Base-by-base conservation (phyloP, 2,113 vertebrate species). In the Opisthocomus hoazin region DNA sequence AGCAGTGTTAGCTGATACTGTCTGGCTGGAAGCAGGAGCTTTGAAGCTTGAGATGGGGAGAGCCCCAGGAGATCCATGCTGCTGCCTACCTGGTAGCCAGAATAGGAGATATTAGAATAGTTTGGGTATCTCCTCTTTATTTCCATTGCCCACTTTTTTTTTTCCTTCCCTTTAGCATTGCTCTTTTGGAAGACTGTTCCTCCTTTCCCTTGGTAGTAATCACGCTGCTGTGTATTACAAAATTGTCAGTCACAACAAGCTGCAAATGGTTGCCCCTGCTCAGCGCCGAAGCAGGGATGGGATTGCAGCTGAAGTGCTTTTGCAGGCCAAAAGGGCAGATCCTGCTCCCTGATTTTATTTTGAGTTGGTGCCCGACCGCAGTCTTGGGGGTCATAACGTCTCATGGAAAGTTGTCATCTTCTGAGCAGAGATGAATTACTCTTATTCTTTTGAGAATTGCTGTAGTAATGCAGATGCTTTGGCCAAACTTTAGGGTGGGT, bases 1-100 rank as follows among this genome's bases (percentile, higher is more conserved):
- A 51, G 50, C 43, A 36, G 6, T 5, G 48, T 24, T 26, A 30
- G 54, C 76, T 87, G 79, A 7, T 60, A 8, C 37, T 86, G 88
- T 14, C 51, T 86, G 88, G 16, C 51, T 95, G 79, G 24, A 57
- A 94, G 87, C 66, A 43, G 65, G n/a, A 73, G 54, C 73, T 92
- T 85, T 80, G 88, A 80, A 91, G 23, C n/a, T 50, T 58, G 45
- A 46, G 84, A 15, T 11, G 24, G n/a, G 51, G 70, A 82, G 34
- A 77, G 36, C n/a, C 63, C 54, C 60, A 63, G 58, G 75, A 95
- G 32, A 56, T 60, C 64, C 5, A 2, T 26, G 29, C 41, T 73
- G 5, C 54, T 83, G 37, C 51, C 78, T 80, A 14, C 36, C 56
- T 94, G 56, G 3, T 66, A 54, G 54, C 58, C 87, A 87, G 71